Evolutionary conservation across 2,113 vertebrate species (phyloP).

Genomic region (Cygnus buccinator): DNA sequence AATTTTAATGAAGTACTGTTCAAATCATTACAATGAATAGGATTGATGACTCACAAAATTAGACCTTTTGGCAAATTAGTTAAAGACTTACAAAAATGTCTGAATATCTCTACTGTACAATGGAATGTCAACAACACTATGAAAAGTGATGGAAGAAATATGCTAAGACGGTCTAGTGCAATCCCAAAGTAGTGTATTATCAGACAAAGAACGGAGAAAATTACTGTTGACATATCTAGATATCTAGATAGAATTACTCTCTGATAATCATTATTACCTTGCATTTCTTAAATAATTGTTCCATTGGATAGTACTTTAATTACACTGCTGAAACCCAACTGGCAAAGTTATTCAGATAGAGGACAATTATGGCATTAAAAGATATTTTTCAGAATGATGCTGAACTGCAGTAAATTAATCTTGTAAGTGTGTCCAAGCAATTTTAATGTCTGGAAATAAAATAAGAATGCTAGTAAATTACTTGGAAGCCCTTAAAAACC

Average conservation of each 20-base stretch:
- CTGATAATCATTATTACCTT: neutral
- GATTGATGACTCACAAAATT: neutral
- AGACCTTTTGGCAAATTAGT: neutral
- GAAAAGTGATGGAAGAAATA: neutral
- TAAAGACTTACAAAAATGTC: neutral
- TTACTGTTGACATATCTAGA: neutral
- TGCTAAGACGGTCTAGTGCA: neutral
- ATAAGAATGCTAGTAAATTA: neutral
- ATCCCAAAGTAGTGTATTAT: neutral
- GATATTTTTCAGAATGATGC: neutral
- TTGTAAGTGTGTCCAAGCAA: neutral
- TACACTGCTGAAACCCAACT: neutral
- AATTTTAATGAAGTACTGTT: neutral
- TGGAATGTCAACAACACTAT: neutral
- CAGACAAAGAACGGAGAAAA: neutral
- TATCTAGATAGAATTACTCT: neutral
- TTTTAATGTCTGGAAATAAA: constrained; percentile 15
- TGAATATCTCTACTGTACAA: neutral
- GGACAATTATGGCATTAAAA: neutral
- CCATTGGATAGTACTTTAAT: neutral
- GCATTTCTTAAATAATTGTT: neutral
- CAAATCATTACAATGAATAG: neutral
- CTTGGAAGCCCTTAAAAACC: neutral
- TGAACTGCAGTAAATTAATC: neutral
- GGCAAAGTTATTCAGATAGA: neutral